These are phyloP conservation scores for Pelvicachromis taeniatus DNA, from an alignment of 2,113 vertebrate species.

Conservation along the genomic window DNA sequence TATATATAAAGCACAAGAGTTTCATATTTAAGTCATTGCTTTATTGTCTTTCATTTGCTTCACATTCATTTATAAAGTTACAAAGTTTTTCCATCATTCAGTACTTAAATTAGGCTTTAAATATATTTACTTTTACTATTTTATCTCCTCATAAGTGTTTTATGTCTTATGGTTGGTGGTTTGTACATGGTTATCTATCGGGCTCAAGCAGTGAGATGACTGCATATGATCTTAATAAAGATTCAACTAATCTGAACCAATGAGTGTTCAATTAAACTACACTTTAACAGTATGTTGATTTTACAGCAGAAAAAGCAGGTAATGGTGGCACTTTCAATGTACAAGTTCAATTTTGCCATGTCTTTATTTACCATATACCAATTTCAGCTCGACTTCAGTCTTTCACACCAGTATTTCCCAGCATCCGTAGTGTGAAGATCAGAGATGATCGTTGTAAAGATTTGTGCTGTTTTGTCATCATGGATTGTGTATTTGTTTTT, in stretches of 20 bases:
- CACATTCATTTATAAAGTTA: not conserved
- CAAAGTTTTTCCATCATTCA: not conserved
- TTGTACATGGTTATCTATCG: not conserved
- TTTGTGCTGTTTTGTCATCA: not conserved
- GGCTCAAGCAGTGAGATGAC: not conserved
- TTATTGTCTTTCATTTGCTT: not conserved
- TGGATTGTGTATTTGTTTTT: not conserved
- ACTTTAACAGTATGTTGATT: not conserved
- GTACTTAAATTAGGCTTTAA: no score
- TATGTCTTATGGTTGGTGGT: not conserved
- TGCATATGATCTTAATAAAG: not conserved
- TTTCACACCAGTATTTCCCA: not conserved
- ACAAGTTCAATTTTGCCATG: no score
- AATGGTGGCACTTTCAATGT: not conserved
- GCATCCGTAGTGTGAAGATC: no score
- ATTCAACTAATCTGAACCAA: accelerated
- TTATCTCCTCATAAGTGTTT: not conserved
- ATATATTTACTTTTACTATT: not conserved
- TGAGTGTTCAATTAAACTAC: not conserved
- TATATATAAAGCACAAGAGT: not conserved
- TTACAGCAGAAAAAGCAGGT: not conserved
- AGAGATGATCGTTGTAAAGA: no score
- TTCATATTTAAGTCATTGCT: not conserved
- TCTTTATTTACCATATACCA: not conserved
- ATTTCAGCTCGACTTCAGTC: not conserved